phyloP scores from a whole-genome alignment of 2,113 vertebrate species.

The cat (Felis catus) region F.catus_Fca126_mat1.0 CM031415.1:127850001-127850500 shows the following conservation, averaged over 20 bases:
- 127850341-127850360: conserved; percentile 45
- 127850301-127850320: background rate
- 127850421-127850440: conserved; percentile 35
- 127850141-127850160: background rate
- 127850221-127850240: conserved; percentile 30
- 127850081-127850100: background rate
- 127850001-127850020: background rate
- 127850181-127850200: background rate
- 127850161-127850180: background rate
- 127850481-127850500: conserved; percentile 55
- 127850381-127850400: conserved; percentile 40
- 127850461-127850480: background rate
- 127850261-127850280: background rate
- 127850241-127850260: background rate
- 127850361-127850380: conserved; percentile 54
- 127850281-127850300: conserved; percentile 47
- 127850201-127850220: background rate
- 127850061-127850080: background rate
- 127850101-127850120: conserved; percentile 25
- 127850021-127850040: background rate
- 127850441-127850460: conserved; percentile 47
- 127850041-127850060: background rate
- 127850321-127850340: conserved; percentile 43
- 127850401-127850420: conserved; percentile 61
- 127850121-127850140: background rate